These are phyloP conservation scores for Acyrthosiphon pisum DNA, from an alignment of 1,140 invertebrate genomes.

Conservation along the genomic window DNA sequence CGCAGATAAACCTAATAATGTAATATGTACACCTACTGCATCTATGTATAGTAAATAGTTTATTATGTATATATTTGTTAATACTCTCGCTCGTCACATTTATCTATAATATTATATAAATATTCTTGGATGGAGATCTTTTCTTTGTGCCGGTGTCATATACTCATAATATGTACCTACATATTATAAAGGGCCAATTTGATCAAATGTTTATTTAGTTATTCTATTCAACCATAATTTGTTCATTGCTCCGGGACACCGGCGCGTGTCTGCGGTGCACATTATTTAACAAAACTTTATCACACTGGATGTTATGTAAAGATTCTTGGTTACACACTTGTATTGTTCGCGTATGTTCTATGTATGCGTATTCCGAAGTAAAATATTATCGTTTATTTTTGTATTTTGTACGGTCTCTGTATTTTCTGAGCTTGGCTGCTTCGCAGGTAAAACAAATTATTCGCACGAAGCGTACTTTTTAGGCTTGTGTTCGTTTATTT, in stretches of 20 bases:
- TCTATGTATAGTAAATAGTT: too few species aligned
- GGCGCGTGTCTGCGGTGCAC: background rate
- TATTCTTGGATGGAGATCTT: background rate
- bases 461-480: background rate
- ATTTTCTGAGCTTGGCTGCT: too few species aligned
- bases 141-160: background rate
- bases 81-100: background rate
- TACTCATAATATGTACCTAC: background rate
- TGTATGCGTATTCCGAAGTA: background rate
- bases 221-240: constrained; percentile 19
- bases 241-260: background rate
- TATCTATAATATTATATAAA: constrained; percentile 1
- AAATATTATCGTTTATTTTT: background rate
- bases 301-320: background rate
- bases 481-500: background rate
- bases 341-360: background rate
- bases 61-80: background rate
- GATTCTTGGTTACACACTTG: background rate
- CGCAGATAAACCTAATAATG: background rate
- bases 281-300: background rate
- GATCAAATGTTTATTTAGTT: constrained; percentile 7
- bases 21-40: background rate
- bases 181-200: background rate
- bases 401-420: background rate
- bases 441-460: background rate